phyloP scores from a whole-genome alignment of 1,140 invertebrate species.

The Ctenoplectra terminalis region DNA sequence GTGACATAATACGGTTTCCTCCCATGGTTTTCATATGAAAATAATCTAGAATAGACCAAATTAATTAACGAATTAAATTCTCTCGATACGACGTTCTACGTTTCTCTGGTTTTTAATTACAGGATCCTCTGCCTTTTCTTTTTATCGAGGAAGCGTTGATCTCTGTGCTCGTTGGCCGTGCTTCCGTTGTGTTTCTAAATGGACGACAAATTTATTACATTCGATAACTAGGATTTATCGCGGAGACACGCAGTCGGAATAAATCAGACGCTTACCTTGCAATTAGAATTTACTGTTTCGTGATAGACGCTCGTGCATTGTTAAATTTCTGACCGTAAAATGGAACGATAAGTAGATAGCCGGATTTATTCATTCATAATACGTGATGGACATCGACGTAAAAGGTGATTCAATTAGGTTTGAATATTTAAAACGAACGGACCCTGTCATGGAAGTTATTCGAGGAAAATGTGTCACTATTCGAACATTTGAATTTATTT shows the following conservation, averaged over 20 bases:
- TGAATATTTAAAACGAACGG: not conserved
- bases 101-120: no score
- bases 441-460: not conserved
- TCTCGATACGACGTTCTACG: not conserved
- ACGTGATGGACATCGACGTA: not conserved
- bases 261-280: not conserved
- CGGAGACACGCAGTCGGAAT: not conserved
- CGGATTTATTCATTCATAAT: slow-evolving; percentile 12
- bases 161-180: not conserved
- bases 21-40: no score
- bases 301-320: not conserved
- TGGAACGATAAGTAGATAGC: not conserved
- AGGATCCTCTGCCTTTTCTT: no score
- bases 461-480: no score
- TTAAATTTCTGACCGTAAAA: not conserved
- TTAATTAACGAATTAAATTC: not conserved
- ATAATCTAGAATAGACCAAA: no score
- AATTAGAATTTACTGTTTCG: slow-evolving; percentile 1
- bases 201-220: not conserved
- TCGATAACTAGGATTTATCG: not conserved
- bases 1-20: no score
- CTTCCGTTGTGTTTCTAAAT: not conserved
- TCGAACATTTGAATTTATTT: not conserved
- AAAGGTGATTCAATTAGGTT: not conserved
- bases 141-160: no score